Evolutionary conservation across 2,888 invertebrate genomes (phyloP).

Genomic region (Mechanitis messenoides): DNA sequence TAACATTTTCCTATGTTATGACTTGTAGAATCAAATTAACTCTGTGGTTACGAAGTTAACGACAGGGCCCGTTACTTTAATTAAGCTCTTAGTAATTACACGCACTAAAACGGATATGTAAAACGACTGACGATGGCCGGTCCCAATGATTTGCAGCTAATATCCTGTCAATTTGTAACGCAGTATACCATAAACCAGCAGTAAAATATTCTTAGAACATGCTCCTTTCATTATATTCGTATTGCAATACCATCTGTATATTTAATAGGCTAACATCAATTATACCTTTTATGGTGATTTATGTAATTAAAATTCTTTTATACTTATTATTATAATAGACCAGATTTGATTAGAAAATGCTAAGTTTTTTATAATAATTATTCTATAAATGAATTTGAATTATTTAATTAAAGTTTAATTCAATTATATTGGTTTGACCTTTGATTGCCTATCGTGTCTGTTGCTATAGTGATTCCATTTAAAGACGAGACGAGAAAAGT

Average conservation of each 20-base stretch:
- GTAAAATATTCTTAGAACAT: constrained; percentile 50
- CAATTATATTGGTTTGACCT: too few species aligned
- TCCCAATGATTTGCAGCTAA: constrained; percentile 59
- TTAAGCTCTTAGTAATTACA: constrained; percentile 66
- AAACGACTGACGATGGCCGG: constrained; percentile 62
- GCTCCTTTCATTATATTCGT: constrained; percentile 16
- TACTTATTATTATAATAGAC: neutral
- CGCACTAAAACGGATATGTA: constrained; percentile 66
- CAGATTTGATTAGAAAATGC: neutral
- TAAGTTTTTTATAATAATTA: too few species aligned
- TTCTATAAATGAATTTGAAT: too few species aligned
- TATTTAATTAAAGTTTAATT: too few species aligned
- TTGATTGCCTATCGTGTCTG: too few species aligned
- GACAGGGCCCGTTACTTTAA: constrained; percentile 67
- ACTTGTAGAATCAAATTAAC: constrained; percentile 46
- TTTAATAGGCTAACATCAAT: neutral
- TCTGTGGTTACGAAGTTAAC: constrained; percentile 54
- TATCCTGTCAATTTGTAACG: constrained; percentile 59
- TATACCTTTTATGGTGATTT: neutral
- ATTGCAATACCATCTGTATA: neutral
- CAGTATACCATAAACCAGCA: constrained; percentile 51
- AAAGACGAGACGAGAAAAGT: too few species aligned
- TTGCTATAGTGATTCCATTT: too few species aligned
- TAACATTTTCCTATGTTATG: constrained; percentile 40
- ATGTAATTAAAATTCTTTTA: neutral